Conservation (phyloP, 2,797 vertebrate genomes). For the Perodicticus potto region DNA sequence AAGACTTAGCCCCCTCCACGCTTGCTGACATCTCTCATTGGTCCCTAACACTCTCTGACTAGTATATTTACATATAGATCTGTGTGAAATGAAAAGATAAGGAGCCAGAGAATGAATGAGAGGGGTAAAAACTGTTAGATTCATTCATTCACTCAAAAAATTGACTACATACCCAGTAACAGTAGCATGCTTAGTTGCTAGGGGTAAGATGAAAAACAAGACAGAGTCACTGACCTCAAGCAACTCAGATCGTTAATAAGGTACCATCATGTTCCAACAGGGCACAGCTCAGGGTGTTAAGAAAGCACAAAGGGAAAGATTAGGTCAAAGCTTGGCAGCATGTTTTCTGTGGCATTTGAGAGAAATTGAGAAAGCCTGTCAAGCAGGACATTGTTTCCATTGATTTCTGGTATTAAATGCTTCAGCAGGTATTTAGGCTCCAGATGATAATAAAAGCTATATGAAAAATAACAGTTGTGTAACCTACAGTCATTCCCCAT, state of each 20-base stretch:
- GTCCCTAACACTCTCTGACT: neutral
- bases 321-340: neutral
- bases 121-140: neutral
- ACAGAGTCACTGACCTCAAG: neutral
- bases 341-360: neutral
- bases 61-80: neutral
- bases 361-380: neutral
- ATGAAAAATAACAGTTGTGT: neutral
- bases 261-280: neutral
- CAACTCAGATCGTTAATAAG: conserved; percentile 24
- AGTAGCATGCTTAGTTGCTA: neutral
- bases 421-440: neutral
- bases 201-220: neutral
- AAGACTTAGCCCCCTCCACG: neutral
- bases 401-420: neutral
- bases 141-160: neutral
- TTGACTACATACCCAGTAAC: neutral
- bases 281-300: neutral
- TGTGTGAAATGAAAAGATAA: neutral
- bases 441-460: conserved; percentile 14
- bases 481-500: neutral
- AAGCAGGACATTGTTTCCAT: neutral
- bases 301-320: neutral
- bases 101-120: neutral
- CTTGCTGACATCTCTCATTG: neutral